These are phyloP conservation scores for Pammene fasciana DNA, from an alignment of 2,888 invertebrate genomes.

Conservation along the genomic window DNA sequence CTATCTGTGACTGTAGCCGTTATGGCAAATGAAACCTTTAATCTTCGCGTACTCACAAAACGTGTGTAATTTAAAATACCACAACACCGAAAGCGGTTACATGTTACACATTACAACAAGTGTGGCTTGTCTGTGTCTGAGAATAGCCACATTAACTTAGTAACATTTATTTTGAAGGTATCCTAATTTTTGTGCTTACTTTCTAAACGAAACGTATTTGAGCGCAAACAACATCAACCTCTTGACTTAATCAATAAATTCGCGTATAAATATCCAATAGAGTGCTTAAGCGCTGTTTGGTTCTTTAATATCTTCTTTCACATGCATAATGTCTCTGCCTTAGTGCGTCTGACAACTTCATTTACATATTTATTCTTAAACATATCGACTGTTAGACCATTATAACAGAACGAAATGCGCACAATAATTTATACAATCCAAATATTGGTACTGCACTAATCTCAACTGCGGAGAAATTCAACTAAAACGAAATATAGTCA, in stretches of 20 bases:
- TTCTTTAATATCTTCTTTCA: constrained; percentile 48
- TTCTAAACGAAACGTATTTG: constrained; percentile 46
- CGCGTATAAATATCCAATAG: constrained; percentile 48
- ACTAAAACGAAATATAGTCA: too few species aligned
- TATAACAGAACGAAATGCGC: constrained; percentile 55
- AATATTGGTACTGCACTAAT: constrained; percentile 46
- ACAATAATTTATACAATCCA: constrained; percentile 50
- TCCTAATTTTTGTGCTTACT: constrained; percentile 53
- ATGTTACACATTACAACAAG: constrained; percentile 7
- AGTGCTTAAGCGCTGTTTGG: constrained; percentile 50
- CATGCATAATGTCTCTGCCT: constrained; percentile 50
- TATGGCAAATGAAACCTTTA: constrained; percentile 15
- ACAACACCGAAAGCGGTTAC: constrained; percentile 21
- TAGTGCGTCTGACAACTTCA: constrained; percentile 49
- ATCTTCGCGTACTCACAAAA: constrained; percentile 14
- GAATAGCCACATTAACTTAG: constrained; percentile 6
- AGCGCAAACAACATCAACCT: constrained; percentile 47
- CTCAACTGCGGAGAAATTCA: too few species aligned
- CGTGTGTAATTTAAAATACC: constrained; percentile 16
- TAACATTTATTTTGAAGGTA: constrained; percentile 18
- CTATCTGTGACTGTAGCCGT: constrained; percentile 17
- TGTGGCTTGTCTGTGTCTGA: constrained; percentile 10
- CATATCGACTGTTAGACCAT: constrained; percentile 27
- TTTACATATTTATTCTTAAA: constrained; percentile 50
- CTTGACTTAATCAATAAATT: constrained; percentile 47